Evolutionary conservation across 1,140 invertebrate genomes (phyloP).

Genomic region (Euschistus heros): DNA sequence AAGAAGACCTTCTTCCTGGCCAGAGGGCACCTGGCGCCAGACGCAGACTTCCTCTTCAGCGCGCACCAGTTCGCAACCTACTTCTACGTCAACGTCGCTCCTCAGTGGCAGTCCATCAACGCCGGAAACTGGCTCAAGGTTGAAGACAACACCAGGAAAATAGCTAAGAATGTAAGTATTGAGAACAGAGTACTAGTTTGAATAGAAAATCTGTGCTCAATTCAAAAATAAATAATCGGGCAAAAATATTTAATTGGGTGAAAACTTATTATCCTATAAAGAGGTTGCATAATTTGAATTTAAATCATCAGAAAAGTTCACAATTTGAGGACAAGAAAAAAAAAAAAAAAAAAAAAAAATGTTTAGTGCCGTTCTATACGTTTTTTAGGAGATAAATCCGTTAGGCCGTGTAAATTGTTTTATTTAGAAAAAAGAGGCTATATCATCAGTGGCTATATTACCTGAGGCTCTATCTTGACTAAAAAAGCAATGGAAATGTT

Average conservation of each 20-base stretch:
- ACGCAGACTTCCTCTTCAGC: slow-evolving; percentile 41
- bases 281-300: not conserved
- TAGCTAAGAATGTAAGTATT: slow-evolving; percentile 25
- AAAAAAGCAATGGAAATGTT: too few relatives aligned
- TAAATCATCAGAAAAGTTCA: too few relatives aligned
- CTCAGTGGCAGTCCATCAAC: slow-evolving; percentile 41
- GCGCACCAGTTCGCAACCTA: slow-evolving; percentile 41
- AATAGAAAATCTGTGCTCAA: too few relatives aligned
- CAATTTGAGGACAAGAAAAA: too few relatives aligned
- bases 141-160: slow-evolving; percentile 34
- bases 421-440: too few relatives aligned
- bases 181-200: not conserved
- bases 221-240: not conserved
- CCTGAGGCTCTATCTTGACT: too few relatives aligned
- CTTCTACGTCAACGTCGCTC: slow-evolving; percentile 42
- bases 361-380: too few relatives aligned
- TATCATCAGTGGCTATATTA: too few relatives aligned
- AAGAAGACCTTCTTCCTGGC: slow-evolving; percentile 32
- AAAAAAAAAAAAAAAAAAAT: too few relatives aligned
- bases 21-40: slow-evolving; percentile 42
- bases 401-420: too few relatives aligned
- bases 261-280: not conserved
- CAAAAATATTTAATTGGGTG: not conserved
- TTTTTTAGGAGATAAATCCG: too few relatives aligned
- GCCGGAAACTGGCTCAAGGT: slow-evolving; percentile 41